phyloP scores from a whole-genome alignment of 2,888 invertebrate species.

The Trilocha varians region DNA sequence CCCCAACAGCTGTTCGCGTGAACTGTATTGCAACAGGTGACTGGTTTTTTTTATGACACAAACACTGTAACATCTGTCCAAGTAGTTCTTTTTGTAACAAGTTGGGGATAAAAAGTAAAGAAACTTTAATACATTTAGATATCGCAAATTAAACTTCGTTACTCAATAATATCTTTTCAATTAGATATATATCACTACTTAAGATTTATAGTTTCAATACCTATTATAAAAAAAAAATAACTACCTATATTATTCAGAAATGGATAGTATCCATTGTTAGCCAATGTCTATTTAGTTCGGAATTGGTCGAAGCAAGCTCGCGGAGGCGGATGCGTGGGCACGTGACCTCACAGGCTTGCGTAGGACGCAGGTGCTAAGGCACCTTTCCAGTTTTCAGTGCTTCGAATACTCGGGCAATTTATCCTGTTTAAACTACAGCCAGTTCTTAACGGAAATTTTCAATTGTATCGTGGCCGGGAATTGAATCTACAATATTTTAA shows the following conservation, averaged over 20 bases:
- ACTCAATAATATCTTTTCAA: too few species aligned
- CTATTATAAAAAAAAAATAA: too few species aligned
- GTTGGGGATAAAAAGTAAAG: too few species aligned
- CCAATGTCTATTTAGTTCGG: slow-evolving; percentile 10
- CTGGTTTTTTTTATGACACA: neutral
- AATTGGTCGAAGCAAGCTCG: slow-evolving; percentile 16
- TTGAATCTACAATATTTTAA: neutral
- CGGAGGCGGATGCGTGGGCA: slow-evolving; percentile 44
- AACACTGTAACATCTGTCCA: neutral
- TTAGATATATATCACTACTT: too few species aligned
- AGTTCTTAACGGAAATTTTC: too few species aligned
- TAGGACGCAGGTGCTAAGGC: slow-evolving; percentile 67
- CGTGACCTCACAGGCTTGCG: slow-evolving; percentile 49
- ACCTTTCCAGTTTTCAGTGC: slow-evolving; percentile 55
- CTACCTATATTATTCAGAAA: slow-evolving; percentile 9
- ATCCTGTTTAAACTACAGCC: too few species aligned
- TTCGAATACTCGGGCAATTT: slow-evolving; percentile 26
- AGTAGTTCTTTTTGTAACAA: too few species aligned
- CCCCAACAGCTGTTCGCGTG: neutral
- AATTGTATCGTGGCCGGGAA: too few species aligned
- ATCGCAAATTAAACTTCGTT: too few species aligned
- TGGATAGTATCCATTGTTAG: neutral
- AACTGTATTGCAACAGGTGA: neutral
- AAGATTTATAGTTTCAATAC: too few species aligned
- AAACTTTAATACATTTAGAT: too few species aligned